Percentiles rank a stretch among this genome's conserved stretches.
These are phyloP conservation scores for Apogon talboti DNA, from an alignment of 2,797 vertebrate species.

Conservation along the genomic window DNA sequence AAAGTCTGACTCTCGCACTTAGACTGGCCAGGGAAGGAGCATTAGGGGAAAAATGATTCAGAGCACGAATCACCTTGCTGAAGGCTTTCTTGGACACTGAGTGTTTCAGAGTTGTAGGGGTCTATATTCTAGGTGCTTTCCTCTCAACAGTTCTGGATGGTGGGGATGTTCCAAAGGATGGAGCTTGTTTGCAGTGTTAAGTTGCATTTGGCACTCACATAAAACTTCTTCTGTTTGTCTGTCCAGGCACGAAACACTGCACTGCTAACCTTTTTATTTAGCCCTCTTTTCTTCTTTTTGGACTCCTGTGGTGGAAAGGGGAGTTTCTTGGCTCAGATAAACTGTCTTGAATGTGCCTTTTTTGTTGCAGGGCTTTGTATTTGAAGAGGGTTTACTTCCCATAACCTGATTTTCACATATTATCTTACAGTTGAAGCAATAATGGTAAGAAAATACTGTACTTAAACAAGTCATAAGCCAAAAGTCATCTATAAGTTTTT, in stretches of 20 bases:
- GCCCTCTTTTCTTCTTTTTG: constrained; percentile 60
- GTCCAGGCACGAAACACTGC: constrained; percentile 80
- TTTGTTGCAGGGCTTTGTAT: constrained; percentile 66
- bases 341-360: constrained; percentile 63
- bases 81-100: constrained; percentile 47
- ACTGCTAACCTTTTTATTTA: constrained; percentile 76
- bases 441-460: constrained; percentile 20
- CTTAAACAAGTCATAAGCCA: constrained; percentile 44
- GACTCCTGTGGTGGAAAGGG: constrained; percentile 66
- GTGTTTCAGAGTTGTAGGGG: constrained; percentile 30
- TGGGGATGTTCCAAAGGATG: constrained; percentile 73
- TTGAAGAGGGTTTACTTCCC: constrained; percentile 74
- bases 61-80: constrained; percentile 57
- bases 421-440: constrained; percentile 43
- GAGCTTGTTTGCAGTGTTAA: constrained; percentile 81
- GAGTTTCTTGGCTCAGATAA: constrained; percentile 70
- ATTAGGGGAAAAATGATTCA: constrained; percentile 51
- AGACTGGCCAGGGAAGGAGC: constrained; percentile 17
- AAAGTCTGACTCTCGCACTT: constrained; percentile 63
- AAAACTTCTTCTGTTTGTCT: constrained; percentile 81
- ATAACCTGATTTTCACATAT: constrained; percentile 65
- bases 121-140: constrained; percentile 54
- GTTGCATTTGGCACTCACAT: constrained; percentile 80
- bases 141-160: constrained; percentile 59
- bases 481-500: constrained; percentile 1